Percentiles rank a stretch among this genome's conserved stretches.
These are phyloP conservation scores for Caenorhabditis briggsae DNA, from an alignment of 1,140 invertebrate genomes.

Conservation along the genomic window DNA sequence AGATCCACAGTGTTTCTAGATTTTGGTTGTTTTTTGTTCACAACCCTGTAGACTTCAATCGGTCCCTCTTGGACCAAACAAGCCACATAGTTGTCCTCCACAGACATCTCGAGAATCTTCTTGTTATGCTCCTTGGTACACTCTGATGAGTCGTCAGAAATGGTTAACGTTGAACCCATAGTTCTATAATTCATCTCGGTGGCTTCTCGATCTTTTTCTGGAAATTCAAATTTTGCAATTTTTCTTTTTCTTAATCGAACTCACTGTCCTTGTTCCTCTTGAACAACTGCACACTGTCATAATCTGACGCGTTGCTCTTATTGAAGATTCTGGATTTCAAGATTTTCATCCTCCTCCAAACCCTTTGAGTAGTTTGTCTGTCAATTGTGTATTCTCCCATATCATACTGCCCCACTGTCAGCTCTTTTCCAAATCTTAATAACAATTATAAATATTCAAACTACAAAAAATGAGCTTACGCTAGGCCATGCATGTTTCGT, in stretches of 20 bases:
- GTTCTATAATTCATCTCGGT: not conserved
- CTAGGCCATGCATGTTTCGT: conserved; percentile 5
- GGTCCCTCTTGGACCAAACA: not conserved
- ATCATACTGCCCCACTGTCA: not conserved
- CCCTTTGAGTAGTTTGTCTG: not conserved
- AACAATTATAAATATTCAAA: not conserved
- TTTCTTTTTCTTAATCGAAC: not conserved
- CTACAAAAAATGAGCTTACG: not conserved
- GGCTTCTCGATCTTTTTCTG: not conserved
- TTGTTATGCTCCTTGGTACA: not conserved
- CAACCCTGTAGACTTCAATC: not conserved
- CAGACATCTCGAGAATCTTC: not conserved
- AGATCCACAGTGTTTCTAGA: not conserved
- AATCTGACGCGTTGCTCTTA: not conserved
- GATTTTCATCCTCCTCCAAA: conserved; percentile 34
- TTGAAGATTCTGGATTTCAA: conserved; percentile 42
- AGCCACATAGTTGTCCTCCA: conserved; percentile 18
- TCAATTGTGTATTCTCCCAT: conserved; percentile 32
- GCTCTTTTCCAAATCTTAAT: not conserved
- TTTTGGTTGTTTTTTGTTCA: not conserved
- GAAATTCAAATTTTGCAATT: not conserved
- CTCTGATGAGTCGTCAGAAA: not conserved
- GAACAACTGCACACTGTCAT: not conserved
- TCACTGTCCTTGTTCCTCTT: conserved; percentile 16
- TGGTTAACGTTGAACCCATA: not conserved